phyloP scores from a whole-genome alignment of 1,140 invertebrate genomes.

The Drepana arcuata region DNA sequence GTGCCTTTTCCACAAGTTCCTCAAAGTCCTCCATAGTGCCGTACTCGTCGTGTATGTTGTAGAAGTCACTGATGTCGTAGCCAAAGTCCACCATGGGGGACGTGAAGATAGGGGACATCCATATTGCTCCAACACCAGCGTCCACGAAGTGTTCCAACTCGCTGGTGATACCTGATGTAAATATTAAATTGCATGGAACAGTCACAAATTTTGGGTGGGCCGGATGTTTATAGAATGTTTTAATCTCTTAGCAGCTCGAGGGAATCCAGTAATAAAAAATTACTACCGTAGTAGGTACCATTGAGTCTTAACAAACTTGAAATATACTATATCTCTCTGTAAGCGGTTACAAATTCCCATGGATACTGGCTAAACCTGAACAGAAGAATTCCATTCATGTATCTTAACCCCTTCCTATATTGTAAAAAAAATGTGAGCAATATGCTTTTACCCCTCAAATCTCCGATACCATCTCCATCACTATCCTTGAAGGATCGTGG shows the following conservation, averaged over 20 bases:
- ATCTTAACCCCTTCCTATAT: too few species aligned
- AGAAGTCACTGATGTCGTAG: slow-evolving; percentile 81
- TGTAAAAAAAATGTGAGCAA: background rate
- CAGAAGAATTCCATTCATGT: too few species aligned
- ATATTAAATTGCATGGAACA: background rate
- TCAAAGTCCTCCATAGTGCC: slow-evolving; percentile 81
- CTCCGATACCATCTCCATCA: slow-evolving; percentile 78
- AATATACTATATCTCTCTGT: too few species aligned
- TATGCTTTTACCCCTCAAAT: slow-evolving; percentile 69
- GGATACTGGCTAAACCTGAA: too few species aligned
- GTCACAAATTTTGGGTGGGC: too few species aligned
- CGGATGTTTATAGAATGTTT: too few species aligned
- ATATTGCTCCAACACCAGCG: slow-evolving; percentile 70
- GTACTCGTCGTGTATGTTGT: slow-evolving; percentile 75
- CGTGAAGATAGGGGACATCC: slow-evolving; percentile 79
- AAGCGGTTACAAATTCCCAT: too few species aligned
- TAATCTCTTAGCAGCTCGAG: too few species aligned
- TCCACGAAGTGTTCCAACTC: slow-evolving; percentile 23
- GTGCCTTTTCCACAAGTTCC: slow-evolving; percentile 71
- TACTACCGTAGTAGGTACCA: too few species aligned
- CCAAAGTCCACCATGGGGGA: slow-evolving; percentile 78
- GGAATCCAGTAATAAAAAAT: too few species aligned
- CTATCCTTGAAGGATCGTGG: slow-evolving; percentile 79
- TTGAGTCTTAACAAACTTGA: too few species aligned
- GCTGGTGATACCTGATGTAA: slow-evolving; percentile 13